Evolutionary conservation across 1,140 invertebrate genomes (phyloP).

Genomic region (Zaprionus lachaisei): DNA sequence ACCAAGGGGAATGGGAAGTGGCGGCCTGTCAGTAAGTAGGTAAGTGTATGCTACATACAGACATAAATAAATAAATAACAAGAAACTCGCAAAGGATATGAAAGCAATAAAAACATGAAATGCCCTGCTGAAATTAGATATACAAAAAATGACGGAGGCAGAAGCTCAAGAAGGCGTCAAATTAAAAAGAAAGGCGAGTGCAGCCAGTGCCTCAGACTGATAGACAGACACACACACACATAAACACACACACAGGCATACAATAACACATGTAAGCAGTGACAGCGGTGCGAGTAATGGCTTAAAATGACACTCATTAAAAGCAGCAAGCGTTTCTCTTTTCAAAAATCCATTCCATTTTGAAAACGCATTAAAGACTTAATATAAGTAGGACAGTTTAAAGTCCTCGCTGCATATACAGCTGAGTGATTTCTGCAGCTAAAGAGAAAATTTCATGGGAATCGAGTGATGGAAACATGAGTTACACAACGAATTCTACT

Average conservation of each 20-base stretch:
- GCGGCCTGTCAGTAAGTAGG: constrained; percentile 59
- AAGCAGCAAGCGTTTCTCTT: neutral
- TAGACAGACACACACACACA: neutral
- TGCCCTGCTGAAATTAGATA: constrained; percentile 49
- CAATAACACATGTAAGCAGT: neutral
- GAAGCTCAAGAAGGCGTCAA: constrained; percentile 30
- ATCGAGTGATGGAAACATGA: neutral
- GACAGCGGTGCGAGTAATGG: constrained; percentile 4
- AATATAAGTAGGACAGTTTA: neutral
- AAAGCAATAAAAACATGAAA: constrained; percentile 55
- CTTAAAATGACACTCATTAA: constrained; percentile 4
- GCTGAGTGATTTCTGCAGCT: neutral
- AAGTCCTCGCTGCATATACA: neutral
- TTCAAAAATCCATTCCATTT: neutral
- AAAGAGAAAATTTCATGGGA: neutral
- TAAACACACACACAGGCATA: neutral
- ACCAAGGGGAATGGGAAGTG: constrained; percentile 21
- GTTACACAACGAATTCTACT: neutral
- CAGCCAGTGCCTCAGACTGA: constrained; percentile 18
- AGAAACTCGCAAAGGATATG: constrained; percentile 47
- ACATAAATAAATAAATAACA: constrained; percentile 62
- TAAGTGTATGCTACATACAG: constrained; percentile 65
- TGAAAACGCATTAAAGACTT: neutral
- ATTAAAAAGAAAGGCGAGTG: constrained; percentile 52
- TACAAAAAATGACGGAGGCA: constrained; percentile 29